Percentiles rank a stretch among this genome's conserved stretches.
Evolutionary conservation across 2,888 invertebrate genomes (phyloP).

Genomic region (Salticus scenicus): DNA sequence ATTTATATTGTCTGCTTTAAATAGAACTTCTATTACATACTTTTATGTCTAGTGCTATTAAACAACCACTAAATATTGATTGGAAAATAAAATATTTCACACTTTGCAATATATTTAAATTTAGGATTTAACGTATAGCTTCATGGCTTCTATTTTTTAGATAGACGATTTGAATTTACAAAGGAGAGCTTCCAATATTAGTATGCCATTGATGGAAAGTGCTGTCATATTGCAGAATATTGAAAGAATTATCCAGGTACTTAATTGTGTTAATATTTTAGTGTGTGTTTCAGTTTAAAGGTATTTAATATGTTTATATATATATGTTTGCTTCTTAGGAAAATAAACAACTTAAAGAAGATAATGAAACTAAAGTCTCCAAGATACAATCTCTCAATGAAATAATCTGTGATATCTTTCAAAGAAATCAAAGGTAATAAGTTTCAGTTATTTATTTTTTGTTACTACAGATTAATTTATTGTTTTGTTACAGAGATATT

Average conservation of each 20-base stretch:
- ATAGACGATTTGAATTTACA: conserved; percentile 53
- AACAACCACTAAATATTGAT: too few species aligned
- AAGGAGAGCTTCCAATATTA: conserved; percentile 9
- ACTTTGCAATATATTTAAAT: too few species aligned
- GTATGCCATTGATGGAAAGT: conserved; percentile 63
- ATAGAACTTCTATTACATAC: too few species aligned
- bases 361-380: conserved; percentile 66
- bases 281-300: neutral
- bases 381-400: conserved; percentile 71
- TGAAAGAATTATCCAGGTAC: conserved; percentile 69
- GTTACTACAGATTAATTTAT: neutral
- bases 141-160: too few species aligned
- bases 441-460: too few species aligned
- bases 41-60: too few species aligned
- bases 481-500: neutral
- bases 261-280: neutral
- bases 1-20: too few species aligned
- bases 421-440: conserved; percentile 70
- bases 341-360: conserved; percentile 70
- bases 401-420: conserved; percentile 71
- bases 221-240: conserved; percentile 69
- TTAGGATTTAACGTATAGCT: too few species aligned
- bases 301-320: neutral
- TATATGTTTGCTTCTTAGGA: conserved; percentile 44
- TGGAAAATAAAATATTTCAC: too few species aligned